These are phyloP conservation scores for Triplophysa tibetana DNA, from an alignment of 2,113 vertebrate genomes.

Conservation along the genomic window DNA sequence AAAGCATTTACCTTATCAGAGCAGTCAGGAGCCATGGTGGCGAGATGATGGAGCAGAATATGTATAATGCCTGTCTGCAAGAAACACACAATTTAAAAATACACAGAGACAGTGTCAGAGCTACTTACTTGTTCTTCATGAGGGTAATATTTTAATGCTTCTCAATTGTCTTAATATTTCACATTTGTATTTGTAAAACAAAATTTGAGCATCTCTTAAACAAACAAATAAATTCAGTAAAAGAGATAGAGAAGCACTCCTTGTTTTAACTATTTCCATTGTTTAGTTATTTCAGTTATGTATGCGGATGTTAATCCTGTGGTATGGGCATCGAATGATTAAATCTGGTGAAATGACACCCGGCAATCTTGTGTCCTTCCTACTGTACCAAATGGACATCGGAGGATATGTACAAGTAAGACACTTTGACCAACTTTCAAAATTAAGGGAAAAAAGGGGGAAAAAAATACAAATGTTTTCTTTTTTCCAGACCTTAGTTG, in stretches of 20 bases:
- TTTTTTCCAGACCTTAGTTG: conserved; percentile 4
- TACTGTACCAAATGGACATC: neutral
- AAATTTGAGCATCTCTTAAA: too few relatives aligned
- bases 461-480: neutral
- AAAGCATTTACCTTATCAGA: conserved; percentile 4
- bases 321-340: neutral
- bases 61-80: neutral
- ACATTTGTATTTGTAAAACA: too few relatives aligned
- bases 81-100: conserved; percentile 1
- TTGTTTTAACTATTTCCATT: neutral
- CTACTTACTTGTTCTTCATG: conserved; percentile 5
- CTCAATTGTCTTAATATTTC: too few relatives aligned
- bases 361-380: conserved; percentile 6
- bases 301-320: conserved; percentile 1
- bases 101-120: conserved; percentile 9
- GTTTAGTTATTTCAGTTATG: neutral
- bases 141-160: neutral
- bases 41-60: neutral
- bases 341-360: neutral
- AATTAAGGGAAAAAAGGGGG: neutral
- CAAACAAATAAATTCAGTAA: neutral
- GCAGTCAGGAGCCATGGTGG: neutral
- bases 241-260: neutral
- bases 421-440: neutral
- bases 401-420: neutral